Conservation (phyloP, 2,888 invertebrate species). For the Drosophila anomalata region DNA sequence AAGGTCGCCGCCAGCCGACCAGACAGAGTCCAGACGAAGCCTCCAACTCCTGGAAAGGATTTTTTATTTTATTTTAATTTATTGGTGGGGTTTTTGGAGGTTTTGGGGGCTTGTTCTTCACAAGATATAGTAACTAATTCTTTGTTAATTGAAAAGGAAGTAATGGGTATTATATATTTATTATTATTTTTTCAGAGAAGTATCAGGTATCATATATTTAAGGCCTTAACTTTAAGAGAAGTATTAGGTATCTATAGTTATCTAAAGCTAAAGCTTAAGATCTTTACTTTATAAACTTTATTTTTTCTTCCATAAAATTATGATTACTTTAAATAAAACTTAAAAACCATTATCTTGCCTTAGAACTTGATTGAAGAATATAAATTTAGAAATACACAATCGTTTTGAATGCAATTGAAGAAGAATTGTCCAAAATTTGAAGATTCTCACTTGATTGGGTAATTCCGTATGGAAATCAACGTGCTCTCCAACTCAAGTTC, state of each 20-base stretch:
- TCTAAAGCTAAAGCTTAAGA: too few species aligned
- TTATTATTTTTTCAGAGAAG: too few species aligned
- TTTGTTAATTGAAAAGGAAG: too few species aligned
- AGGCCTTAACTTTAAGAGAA: too few species aligned
- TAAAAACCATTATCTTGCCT: neutral
- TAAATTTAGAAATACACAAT: slow-evolving; percentile 5
- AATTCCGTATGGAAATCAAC: slow-evolving; percentile 15
- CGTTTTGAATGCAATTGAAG: neutral
- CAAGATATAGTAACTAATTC: neutral
- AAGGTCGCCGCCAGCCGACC: slow-evolving; percentile 33
- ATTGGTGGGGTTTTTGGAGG: neutral
- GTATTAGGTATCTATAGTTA: too few species aligned
- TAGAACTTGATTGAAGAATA: neutral
- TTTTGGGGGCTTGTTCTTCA: too few species aligned
- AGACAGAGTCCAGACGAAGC: slow-evolving; percentile 35
- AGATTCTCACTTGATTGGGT: slow-evolving; percentile 12
- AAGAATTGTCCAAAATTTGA: slow-evolving; percentile 6
- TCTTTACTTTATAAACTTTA: too few species aligned
- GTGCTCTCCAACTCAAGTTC: slow-evolving; percentile 4
- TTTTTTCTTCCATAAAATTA: too few species aligned
- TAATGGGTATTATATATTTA: too few species aligned
- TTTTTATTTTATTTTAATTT: neutral
- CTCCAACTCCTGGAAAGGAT: slow-evolving; percentile 24
- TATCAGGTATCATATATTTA: too few species aligned
- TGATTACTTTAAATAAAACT: too few species aligned